These are phyloP conservation scores for Echinometra lucunter DNA, from an alignment of 53 echinoderm and acorn worm genomes.

Conservation along the genomic window DNA sequence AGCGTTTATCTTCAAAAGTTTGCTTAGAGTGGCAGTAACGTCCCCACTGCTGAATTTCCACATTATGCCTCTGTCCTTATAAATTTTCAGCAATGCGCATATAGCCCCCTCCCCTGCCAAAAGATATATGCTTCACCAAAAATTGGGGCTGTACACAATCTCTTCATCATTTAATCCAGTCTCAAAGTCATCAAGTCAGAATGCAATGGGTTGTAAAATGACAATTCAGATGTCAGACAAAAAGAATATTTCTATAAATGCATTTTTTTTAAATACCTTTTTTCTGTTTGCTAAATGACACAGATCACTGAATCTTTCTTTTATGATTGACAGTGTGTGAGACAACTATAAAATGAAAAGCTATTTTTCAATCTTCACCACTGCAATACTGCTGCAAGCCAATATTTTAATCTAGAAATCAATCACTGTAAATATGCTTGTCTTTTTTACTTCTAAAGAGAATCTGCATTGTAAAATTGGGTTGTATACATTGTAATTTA, in stretches of 20 bases:
- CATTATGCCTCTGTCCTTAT: background rate
- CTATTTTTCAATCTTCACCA: background rate
- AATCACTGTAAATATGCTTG: conserved; percentile 31
- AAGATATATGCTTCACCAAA: background rate
- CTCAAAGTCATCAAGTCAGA: background rate
- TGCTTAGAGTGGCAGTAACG: background rate
- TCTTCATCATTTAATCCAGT: background rate
- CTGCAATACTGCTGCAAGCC: background rate
- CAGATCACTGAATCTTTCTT: background rate
- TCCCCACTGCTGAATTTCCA: background rate
- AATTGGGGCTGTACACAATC: background rate
- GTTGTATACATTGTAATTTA: background rate
- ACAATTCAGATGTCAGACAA: conserved; percentile 26
- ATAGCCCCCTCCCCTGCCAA: background rate
- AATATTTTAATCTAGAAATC: conserved; percentile 26
- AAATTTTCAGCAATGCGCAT: background rate
- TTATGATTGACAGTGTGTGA: conserved; percentile 45
- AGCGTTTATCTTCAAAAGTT: conserved; percentile 1
- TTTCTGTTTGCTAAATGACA: conserved; percentile 43
- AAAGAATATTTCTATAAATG: conserved; percentile 26
- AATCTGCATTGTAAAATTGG: background rate
- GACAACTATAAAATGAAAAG: conserved; percentile 21
- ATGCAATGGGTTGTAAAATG: background rate
- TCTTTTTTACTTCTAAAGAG: background rate
- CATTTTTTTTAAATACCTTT: background rate